Percentiles rank a stretch among this genome's conserved stretches.
phyloP scores from a whole-genome alignment of 2,797 vertebrate species.

The Semotilus atromaculatus region DNA sequence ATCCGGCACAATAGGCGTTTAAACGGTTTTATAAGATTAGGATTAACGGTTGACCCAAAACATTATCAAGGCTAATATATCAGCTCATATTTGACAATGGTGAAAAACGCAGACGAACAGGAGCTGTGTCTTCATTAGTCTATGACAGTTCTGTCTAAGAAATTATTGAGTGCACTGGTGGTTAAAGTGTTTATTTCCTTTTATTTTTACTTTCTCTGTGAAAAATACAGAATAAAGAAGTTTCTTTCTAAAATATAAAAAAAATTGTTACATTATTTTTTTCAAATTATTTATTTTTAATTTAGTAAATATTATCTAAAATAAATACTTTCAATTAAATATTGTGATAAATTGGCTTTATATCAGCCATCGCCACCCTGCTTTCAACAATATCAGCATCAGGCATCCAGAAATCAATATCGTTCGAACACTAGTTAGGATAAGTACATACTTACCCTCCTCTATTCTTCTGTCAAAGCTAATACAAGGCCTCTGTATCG shows the following conservation, averaged over 20 bases:
- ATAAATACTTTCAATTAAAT: background rate
- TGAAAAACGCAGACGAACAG: too few relatives aligned
- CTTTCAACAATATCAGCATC: background rate
- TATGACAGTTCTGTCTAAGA: background rate
- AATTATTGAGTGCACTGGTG: background rate
- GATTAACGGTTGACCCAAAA: background rate
- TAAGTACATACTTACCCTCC: background rate
- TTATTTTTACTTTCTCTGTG: background rate
- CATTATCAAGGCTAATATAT: background rate
- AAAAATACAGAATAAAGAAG: background rate
- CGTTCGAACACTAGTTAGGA: background rate
- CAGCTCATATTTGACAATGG: too few relatives aligned
- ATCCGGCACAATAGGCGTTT: too few relatives aligned
- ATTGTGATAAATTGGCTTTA: background rate
- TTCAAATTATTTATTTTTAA: background rate
- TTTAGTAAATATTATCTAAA: background rate
- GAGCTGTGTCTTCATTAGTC: background rate
- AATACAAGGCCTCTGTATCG: background rate
- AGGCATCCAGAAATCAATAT: too few relatives aligned
- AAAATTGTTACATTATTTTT: too few relatives aligned
- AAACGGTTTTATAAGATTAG: too few relatives aligned
- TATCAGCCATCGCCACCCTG: background rate
- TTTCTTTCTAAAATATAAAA: background rate
- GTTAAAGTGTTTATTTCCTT: background rate
- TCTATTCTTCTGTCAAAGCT: background rate